Evolutionary conservation across 1,140 invertebrate genomes (phyloP).

Genomic region (Drosophila tristis): DNA sequence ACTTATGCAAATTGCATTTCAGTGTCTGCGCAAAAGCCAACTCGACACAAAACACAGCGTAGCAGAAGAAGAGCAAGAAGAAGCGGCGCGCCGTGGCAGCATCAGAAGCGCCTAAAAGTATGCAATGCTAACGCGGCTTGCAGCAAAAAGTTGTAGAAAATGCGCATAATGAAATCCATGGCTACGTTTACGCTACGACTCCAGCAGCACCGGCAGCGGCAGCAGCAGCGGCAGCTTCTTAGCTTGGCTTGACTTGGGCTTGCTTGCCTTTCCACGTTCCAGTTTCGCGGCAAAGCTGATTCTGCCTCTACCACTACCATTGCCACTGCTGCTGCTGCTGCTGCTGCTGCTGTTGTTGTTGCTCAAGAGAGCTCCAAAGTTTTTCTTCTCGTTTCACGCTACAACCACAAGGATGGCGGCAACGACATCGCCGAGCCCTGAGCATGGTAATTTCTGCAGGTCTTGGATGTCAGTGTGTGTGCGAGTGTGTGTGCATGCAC

Average conservation of each 20-base stretch:
- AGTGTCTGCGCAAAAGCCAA: constrained; percentile 75
- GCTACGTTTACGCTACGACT: constrained; percentile 38
- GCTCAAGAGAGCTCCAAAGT: constrained; percentile 68
- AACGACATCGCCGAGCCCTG: constrained; percentile 46
- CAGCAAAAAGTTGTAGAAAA: constrained; percentile 73
- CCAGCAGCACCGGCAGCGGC: constrained; percentile 20
- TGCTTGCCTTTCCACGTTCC: constrained; percentile 68
- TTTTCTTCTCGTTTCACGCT: constrained; percentile 75
- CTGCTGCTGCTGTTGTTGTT: constrained; percentile 51
- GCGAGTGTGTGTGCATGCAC: constrained; percentile 47
- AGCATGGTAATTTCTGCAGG: constrained; percentile 79
- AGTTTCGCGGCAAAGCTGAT: constrained; percentile 52
- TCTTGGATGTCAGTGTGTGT: constrained; percentile 12
- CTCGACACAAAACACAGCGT: constrained; percentile 63
- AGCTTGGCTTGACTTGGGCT: constrained; percentile 55
- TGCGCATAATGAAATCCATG: constrained; percentile 82
- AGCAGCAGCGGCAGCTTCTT: constrained; percentile 60
- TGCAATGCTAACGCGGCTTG: constrained; percentile 73
- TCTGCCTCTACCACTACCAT: constrained; percentile 29
- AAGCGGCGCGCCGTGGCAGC: not conserved
- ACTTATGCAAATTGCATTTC: constrained; percentile 83
- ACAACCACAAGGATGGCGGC: constrained; percentile 58
- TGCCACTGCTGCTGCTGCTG: constrained; percentile 21
- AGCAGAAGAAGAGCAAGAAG: constrained; percentile 9
- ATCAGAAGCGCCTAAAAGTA: constrained; percentile 68